These are phyloP conservation scores for Diploptera punctata DNA, from an alignment of 2,888 invertebrate genomes.

Conservation along the genomic window DNA sequence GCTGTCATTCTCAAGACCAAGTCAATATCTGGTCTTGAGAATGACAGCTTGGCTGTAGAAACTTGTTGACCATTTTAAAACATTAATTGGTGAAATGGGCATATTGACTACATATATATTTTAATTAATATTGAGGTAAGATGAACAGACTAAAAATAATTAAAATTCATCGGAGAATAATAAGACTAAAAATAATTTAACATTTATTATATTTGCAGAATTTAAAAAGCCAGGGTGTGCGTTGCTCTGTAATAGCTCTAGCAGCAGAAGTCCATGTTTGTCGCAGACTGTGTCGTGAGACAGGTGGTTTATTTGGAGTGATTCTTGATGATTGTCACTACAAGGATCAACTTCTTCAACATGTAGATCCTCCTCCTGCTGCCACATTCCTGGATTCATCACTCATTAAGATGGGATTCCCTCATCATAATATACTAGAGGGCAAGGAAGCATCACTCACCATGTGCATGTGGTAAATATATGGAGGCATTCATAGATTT, in stretches of 20 bases:
- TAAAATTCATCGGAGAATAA: no score
- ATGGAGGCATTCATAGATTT: no score
- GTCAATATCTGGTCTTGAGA: no score
- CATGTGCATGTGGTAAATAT: constrained; percentile 89
- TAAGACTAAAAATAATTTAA: no score
- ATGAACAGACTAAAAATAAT: no score
- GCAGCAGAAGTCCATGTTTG: constrained; percentile 96
- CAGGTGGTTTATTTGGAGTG: constrained; percentile 71
- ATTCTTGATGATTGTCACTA: constrained; percentile 63
- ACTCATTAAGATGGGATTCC: constrained; percentile 96
- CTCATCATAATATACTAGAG: constrained; percentile 72
- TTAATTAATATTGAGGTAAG: no score
- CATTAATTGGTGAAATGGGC: no score
- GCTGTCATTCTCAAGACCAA: no score
- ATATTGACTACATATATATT: no score
- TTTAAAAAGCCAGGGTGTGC: constrained; percentile 80
- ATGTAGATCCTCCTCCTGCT: constrained; percentile 62
- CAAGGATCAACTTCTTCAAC: constrained; percentile 46
- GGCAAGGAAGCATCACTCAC: constrained; percentile 75
- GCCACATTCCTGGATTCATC: constrained; percentile 76
- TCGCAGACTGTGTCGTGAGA: constrained; percentile 82
- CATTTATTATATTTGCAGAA: no score
- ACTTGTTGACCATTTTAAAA: no score
- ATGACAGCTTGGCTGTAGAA: no score
- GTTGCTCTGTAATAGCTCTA: constrained; percentile 94